Percentiles rank a stretch among this genome's conserved stretches.
These are phyloP conservation scores for Leucoraja erinaceus DNA, from an alignment of 2,113 vertebrate genomes.

Conservation along the genomic window DNA sequence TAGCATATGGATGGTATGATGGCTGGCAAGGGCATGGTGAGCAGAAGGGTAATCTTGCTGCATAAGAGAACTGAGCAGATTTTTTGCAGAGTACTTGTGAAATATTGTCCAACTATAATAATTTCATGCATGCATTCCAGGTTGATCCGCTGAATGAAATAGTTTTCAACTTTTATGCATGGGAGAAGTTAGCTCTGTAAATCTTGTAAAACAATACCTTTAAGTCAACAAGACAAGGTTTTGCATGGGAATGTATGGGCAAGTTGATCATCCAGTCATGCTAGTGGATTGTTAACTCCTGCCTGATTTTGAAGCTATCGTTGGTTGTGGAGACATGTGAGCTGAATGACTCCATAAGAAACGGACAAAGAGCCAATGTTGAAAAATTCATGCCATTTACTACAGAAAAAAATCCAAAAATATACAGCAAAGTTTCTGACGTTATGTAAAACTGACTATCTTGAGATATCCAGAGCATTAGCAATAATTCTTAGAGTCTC, in stretches of 20 bases:
- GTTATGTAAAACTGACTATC: not conserved
- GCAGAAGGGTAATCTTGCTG: too few relatives aligned
- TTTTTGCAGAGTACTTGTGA: too few relatives aligned
- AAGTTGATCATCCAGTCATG: not conserved
- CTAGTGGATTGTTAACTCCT: not conserved
- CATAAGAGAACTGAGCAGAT: too few relatives aligned
- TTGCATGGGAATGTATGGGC: not conserved
- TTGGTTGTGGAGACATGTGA: not conserved
- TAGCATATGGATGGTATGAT: too few relatives aligned
- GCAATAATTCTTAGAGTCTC: not conserved
- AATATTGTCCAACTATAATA: too few relatives aligned
- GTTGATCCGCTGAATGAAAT: too few relatives aligned
- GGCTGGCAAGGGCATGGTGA: too few relatives aligned
- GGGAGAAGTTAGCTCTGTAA: too few relatives aligned
- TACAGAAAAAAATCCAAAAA: not conserved
- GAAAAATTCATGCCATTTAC: conserved; percentile 9
- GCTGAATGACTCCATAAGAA: conserved; percentile 20
- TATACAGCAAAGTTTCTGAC: not conserved
- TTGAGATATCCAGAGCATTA: not conserved
- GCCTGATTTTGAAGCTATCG: not conserved
- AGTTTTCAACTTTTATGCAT: too few relatives aligned
- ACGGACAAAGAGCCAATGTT: conserved; percentile 9
- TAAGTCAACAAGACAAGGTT: not conserved
- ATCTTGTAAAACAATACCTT: too few relatives aligned
- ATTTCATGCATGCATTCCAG: too few relatives aligned